Evolutionary conservation across 2,888 invertebrate genomes (phyloP).

Genomic region (Cephus pygmeus): DNA sequence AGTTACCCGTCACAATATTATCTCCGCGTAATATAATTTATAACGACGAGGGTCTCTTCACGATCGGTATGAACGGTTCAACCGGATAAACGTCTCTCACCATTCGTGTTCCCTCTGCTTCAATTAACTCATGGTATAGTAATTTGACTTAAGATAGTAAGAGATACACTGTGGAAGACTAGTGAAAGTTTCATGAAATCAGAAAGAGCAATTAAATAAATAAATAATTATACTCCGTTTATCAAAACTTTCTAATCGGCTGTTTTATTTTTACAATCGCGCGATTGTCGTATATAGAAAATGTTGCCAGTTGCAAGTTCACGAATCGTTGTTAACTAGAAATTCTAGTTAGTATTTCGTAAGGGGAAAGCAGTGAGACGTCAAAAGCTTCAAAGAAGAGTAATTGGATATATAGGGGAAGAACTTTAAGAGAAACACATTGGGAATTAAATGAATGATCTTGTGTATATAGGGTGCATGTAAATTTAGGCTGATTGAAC

Average conservation of each 20-base stretch:
- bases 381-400: background rate
- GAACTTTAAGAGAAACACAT: background rate
- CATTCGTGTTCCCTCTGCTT: background rate
- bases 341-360: background rate
- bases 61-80: background rate
- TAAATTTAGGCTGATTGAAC: background rate
- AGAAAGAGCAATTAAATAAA: background rate
- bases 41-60: slow-evolving; percentile 3
- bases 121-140: background rate
- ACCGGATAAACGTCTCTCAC: background rate
- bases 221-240: background rate
- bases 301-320: background rate
- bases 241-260: background rate
- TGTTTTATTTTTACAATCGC: background rate
- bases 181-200: too few relatives aligned
- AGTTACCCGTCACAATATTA: slow-evolving; percentile 1
- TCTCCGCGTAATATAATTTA: slow-evolving; percentile 1
- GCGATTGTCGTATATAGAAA: background rate
- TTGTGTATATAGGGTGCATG: background rate
- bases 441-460: background rate
- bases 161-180: background rate
- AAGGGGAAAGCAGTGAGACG: background rate
- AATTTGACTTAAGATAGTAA: too few relatives aligned
- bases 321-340: background rate
- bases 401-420: background rate